Conservation (phyloP, 2,113 vertebrate species). For the Nerophis ophidion region DNA sequence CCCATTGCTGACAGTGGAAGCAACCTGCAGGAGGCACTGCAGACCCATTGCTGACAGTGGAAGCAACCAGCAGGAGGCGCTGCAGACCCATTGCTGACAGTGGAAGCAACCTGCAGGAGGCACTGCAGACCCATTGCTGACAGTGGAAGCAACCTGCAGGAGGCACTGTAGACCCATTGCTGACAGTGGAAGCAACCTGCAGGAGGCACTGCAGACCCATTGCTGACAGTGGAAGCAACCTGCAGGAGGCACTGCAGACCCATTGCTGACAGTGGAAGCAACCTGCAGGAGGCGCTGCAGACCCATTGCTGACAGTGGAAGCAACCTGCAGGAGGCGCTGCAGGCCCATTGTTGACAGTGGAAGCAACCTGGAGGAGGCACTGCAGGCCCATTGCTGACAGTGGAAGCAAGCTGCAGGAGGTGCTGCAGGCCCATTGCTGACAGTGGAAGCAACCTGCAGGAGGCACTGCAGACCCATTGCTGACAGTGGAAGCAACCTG, state of each 20-base stretch:
- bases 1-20: slow-evolving; percentile 10
- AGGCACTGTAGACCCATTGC: slow-evolving; percentile 31
- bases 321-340: slow-evolving; percentile 37
- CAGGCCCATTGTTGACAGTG: slow-evolving; percentile 17
- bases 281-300: slow-evolving; percentile 39
- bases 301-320: slow-evolving; percentile 1
- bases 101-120: slow-evolving; percentile 30
- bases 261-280: slow-evolving; percentile 6
- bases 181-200: slow-evolving; percentile 14
- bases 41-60: slow-evolving; percentile 7
- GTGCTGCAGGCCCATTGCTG: slow-evolving; percentile 27
- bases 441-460: slow-evolving; percentile 25
- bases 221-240: slow-evolving; percentile 6
- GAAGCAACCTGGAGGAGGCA: slow-evolving; percentile 31
- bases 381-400: slow-evolving; percentile 19
- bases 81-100: slow-evolving; percentile 22
- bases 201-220: slow-evolving; percentile 38
- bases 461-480: slow-evolving; percentile 34
- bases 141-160: slow-evolving; percentile 19
- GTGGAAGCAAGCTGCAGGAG: slow-evolving; percentile 25
- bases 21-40: slow-evolving; percentile 36
- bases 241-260: slow-evolving; percentile 37
- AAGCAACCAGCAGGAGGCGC: slow-evolving; percentile 34
- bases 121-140: slow-evolving; percentile 24
- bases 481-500: slow-evolving; percentile 4